Percentiles rank a stretch among this genome's conserved stretches.
Conservation (phyloP, 2,113 vertebrate genomes). For the Pseudopipra pipra region DNA sequence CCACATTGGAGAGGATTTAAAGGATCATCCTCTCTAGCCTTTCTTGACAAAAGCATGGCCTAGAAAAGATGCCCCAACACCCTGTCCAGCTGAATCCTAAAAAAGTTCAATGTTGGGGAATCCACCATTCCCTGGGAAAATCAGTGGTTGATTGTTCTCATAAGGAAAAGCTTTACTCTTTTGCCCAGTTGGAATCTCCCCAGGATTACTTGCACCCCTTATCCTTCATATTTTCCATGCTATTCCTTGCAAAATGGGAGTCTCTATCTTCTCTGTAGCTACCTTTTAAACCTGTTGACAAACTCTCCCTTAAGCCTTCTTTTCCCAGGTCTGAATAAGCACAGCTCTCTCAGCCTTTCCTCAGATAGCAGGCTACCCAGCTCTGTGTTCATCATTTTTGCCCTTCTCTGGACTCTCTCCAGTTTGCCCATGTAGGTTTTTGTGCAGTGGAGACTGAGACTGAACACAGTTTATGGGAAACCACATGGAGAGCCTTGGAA, state of each 20-base stretch:
- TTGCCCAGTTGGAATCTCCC: background rate
- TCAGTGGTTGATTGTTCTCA: background rate
- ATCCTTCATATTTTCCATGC: background rate
- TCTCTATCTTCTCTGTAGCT: background rate
- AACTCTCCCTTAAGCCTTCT: background rate
- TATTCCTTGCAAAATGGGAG: background rate
- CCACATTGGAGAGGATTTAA: background rate
- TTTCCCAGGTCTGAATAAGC: background rate
- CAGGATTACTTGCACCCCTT: rapidly evolving
- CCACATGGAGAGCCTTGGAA: rapidly evolving
- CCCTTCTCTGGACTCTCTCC: background rate
- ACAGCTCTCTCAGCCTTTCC: background rate
- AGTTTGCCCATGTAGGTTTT: background rate
- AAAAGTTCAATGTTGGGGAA: background rate
- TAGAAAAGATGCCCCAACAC: background rate
- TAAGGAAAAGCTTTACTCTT: background rate
- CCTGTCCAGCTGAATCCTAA: background rate
- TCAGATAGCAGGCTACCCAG: background rate
- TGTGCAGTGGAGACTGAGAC: background rate
- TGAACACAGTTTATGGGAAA: background rate
- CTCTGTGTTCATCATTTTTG: too few species aligned
- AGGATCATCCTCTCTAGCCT: background rate
- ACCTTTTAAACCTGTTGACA: background rate
- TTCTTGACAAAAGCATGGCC: background rate
- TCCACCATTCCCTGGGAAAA: background rate